Conservation (phyloP, 2,113 vertebrate species). For the Myodes glareolus region DNA sequence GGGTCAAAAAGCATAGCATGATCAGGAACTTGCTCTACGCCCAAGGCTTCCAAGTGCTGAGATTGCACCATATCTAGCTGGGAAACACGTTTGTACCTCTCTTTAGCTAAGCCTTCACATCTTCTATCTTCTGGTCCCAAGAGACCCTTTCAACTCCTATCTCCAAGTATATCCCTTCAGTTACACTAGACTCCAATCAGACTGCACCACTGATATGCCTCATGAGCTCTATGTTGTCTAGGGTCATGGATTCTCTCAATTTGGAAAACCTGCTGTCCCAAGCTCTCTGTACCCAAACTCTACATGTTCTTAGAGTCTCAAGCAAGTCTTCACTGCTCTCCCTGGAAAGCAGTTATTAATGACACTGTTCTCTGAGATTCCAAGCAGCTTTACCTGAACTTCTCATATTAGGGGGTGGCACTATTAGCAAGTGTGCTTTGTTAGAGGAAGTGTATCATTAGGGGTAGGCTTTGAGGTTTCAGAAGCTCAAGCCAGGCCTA, state of each 20-base stretch:
- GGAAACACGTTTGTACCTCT: background rate
- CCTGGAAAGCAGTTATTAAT: background rate
- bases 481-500: background rate
- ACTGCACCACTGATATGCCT: background rate
- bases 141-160: background rate
- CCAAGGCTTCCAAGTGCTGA: background rate
- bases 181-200: background rate
- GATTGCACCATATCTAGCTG: background rate
- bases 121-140: background rate
- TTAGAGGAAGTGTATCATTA: background rate
- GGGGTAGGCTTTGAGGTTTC: background rate
- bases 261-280: background rate
- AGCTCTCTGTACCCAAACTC: background rate
- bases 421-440: background rate
- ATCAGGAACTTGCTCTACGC: background rate
- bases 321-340: background rate
- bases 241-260: background rate
- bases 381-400: conserved; percentile 28
- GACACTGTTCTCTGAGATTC: background rate
- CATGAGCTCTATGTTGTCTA: background rate
- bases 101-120: background rate
- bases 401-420: background rate
- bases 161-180: background rate
- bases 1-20: background rate
- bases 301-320: background rate